A percentile compares a stretch with the other conserved stretches of the same genome.
phyloP scores from a whole-genome alignment of 2,113 vertebrate species.

The Seriola dumerili region DNA sequence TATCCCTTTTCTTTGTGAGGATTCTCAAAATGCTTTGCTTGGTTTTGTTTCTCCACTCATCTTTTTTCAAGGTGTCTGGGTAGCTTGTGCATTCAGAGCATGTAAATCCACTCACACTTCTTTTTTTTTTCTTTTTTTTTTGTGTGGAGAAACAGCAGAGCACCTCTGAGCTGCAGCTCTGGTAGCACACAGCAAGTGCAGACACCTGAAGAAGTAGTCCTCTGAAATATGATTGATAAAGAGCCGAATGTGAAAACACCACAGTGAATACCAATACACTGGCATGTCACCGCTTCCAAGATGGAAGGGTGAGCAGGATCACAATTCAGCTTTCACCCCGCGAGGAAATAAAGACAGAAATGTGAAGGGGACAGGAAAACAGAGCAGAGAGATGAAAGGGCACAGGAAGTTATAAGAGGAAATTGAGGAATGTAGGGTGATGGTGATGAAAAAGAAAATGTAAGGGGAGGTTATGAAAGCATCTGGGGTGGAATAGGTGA shows the following conservation, averaged over 20 bases:
- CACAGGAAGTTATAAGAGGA: conserved; percentile 19
- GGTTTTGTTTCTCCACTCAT: not conserved
- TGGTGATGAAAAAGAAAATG: conserved; percentile 30
- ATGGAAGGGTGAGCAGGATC: conserved; percentile 50
- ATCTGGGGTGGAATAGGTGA: conserved; percentile 5
- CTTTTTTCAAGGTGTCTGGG: conserved; percentile 7
- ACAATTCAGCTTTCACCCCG: conserved; percentile 57
- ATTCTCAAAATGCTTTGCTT: conserved; percentile 3
- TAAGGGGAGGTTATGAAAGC: conserved; percentile 25
- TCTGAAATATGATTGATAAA: conserved; percentile 60
- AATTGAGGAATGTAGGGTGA: not conserved
- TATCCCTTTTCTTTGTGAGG: conserved; percentile 19
- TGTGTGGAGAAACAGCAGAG: not conserved
- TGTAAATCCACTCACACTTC: not conserved
- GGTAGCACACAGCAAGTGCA: conserved; percentile 18
- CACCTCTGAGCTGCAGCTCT: conserved; percentile 10
- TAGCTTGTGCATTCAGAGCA: conserved; percentile 13
- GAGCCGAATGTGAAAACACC: conserved; percentile 54
- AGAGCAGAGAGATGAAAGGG: conserved; percentile 23
- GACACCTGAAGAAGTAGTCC: conserved; percentile 34
- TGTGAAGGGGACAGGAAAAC: conserved; percentile 23
- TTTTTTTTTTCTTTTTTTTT: not conserved
- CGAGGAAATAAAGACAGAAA: conserved; percentile 23
- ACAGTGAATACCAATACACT: conserved; percentile 65
- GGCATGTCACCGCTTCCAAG: conserved; percentile 41